Percentiles rank a stretch among this genome's conserved stretches.
Conservation (phyloP, 2,113 vertebrate genomes). For the Sigmodon hispidus region DNA sequence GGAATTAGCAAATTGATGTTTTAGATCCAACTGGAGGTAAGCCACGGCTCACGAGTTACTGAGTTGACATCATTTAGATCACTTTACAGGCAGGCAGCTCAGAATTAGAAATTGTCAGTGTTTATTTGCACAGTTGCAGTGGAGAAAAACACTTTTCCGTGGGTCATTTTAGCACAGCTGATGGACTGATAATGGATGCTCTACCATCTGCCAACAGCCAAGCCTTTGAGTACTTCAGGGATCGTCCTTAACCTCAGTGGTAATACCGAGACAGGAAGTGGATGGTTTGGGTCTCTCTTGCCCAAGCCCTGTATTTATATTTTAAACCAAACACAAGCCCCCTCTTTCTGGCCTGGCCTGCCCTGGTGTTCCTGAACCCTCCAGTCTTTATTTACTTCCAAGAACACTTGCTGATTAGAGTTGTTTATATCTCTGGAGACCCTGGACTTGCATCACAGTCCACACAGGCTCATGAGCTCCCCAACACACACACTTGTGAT, state of each 20-base stretch:
- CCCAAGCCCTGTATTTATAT: conserved; percentile 49
- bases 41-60: conserved; percentile 8
- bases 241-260: background rate
- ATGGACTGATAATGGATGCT: conserved; percentile 65
- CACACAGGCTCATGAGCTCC: background rate
- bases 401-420: conserved; percentile 29
- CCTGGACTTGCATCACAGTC: background rate
- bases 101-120: background rate
- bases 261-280: conserved; percentile 54
- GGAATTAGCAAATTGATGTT: conserved; percentile 49
- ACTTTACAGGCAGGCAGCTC: conserved; percentile 35
- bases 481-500: background rate
- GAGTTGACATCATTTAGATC: conserved; percentile 57
- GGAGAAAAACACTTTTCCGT: conserved; percentile 53
- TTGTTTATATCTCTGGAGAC: conserved; percentile 58
- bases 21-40: conserved; percentile 51
- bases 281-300: conserved; percentile 26
- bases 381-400: conserved; percentile 51
- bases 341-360: background rate
- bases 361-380: background rate
- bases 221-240: background rate
- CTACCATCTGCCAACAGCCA: background rate
- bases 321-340: conserved; percentile 41
- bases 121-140: conserved; percentile 79
- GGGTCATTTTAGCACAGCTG: conserved; percentile 46